These are phyloP conservation scores for Vanessa cardui DNA, from an alignment of 2,888 invertebrate species.

Conservation along the genomic window DNA sequence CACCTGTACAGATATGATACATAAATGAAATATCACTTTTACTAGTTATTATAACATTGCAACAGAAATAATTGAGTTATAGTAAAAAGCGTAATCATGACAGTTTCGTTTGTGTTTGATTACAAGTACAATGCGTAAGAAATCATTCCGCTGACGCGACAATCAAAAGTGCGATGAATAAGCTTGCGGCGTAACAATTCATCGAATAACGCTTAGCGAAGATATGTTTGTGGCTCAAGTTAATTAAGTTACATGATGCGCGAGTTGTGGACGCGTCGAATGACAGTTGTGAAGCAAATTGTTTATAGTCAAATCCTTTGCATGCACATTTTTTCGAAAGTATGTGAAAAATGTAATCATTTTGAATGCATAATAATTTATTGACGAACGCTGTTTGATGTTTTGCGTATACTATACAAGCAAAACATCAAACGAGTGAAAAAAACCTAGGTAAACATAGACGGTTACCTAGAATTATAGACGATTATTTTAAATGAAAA, in stretches of 20 bases:
- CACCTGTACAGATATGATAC: conserved; percentile 5
- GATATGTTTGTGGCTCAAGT: neutral
- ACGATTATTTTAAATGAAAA: no score
- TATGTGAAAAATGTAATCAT: no score
- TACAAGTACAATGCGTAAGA: neutral
- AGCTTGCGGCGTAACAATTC: neutral
- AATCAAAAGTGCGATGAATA: neutral
- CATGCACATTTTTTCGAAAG: no score
- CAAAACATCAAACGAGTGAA: no score
- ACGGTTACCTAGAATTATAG: no score
- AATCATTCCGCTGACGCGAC: neutral
- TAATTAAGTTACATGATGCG: neutral
- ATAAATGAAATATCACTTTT: conserved; percentile 2
- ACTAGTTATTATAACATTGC: conserved; percentile 1
- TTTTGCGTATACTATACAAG: no score
- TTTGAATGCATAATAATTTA: no score
- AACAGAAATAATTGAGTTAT: neutral
- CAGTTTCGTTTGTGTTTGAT: neutral
- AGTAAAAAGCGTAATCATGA: neutral
- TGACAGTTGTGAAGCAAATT: neutral
- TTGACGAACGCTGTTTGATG: no score
- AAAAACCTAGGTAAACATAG: no score
- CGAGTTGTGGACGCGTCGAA: neutral
- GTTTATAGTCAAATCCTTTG: no score
- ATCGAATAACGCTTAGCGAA: neutral